These are phyloP conservation scores for Montipora capitata DNA, from an alignment of 92 coral and sea anemone genomes.

Conservation along the genomic window DNA sequence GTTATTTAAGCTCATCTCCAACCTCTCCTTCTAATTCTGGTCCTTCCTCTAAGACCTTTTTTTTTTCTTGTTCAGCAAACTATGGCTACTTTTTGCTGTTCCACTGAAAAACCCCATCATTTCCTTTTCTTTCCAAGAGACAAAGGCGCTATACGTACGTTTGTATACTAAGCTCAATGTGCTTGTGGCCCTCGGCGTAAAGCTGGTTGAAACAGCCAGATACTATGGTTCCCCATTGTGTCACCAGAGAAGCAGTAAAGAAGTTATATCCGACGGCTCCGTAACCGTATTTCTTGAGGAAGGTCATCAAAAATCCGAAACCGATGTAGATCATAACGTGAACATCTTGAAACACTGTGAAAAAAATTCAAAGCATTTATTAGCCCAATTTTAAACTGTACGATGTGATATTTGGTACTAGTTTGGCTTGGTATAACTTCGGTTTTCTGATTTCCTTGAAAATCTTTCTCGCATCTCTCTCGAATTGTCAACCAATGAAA, in stretches of 20 bases:
- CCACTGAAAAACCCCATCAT: too few species aligned
- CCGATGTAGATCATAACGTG: slow-evolving; percentile 90
- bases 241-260: slow-evolving; percentile 77
- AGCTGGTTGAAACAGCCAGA: slow-evolving; percentile 78
- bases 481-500: neutral
- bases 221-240: slow-evolving; percentile 82
- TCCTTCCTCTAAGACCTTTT: too few species aligned
- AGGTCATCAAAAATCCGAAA: slow-evolving; percentile 87
- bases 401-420: neutral
- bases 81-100: too few species aligned
- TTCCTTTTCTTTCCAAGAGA: neutral
- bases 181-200: slow-evolving; percentile 60
- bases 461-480: too few species aligned
- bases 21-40: too few species aligned
- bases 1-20: too few species aligned
- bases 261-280: slow-evolving; percentile 84
- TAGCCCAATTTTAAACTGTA: too few species aligned
- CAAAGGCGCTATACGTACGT: slow-evolving; percentile 57
- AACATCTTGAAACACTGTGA: slow-evolving; percentile 86
- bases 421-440: neutral
- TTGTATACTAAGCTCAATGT: slow-evolving; percentile 51
- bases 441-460: too few species aligned
- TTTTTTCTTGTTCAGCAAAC: too few species aligned
- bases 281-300: slow-evolving; percentile 78
- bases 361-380: neutral